Evolutionary conservation across 2,113 vertebrate genomes (phyloP).

Genomic region (Pseudonaja textilis): DNA sequence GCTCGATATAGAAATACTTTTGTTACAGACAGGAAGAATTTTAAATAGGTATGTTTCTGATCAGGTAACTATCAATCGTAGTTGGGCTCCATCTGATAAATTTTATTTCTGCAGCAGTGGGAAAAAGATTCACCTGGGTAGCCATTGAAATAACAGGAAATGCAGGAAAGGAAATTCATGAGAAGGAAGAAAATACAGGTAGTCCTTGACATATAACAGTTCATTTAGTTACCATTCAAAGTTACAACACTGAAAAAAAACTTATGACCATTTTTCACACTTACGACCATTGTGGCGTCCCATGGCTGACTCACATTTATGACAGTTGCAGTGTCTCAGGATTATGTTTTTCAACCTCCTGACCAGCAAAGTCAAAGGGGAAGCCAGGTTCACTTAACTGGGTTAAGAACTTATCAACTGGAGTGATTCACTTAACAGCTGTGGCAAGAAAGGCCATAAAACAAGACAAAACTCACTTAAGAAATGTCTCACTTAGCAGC

Average conservation of each 20-base stretch:
- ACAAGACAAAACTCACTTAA: too few relatives aligned
- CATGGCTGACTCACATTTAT: not conserved
- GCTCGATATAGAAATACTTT: not conserved
- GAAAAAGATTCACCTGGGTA: not conserved
- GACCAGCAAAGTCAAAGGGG: not conserved
- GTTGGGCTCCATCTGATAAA: not conserved
- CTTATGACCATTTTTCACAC: too few relatives aligned
- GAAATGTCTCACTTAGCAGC: not conserved
- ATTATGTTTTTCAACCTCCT: not conserved
- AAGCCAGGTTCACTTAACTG: not conserved
- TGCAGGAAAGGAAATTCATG: not conserved
- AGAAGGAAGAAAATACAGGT: not conserved
- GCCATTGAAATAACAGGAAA: not conserved
- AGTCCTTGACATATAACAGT: not conserved
- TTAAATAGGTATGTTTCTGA: not conserved
- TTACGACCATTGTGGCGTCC: too few relatives aligned
- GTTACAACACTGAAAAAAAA: not conserved
- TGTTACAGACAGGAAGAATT: not conserved
- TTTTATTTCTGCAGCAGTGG: not conserved
- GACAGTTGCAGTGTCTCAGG: not conserved
- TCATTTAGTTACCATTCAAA: not conserved
- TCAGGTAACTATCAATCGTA: not conserved
- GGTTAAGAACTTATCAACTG: too few relatives aligned
- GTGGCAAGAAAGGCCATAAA: too few relatives aligned
- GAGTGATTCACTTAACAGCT: too few relatives aligned